These are phyloP conservation scores for Musca domestica DNA, from an alignment of 1,140 invertebrate species.

Conservation along the genomic window DNA sequence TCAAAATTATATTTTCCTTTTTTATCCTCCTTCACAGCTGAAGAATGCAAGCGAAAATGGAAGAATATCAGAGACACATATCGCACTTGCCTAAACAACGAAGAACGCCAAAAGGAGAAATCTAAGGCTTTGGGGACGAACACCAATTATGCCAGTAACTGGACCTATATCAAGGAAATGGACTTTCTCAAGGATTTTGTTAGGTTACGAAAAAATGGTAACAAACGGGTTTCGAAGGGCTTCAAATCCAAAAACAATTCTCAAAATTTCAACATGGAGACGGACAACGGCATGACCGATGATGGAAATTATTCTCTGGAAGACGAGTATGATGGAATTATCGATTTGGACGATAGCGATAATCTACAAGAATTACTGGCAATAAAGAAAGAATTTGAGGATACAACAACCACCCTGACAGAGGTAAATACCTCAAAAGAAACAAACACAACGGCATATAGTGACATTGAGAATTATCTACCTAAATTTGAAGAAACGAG, in stretches of 20 bases:
- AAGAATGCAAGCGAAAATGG: constrained; percentile 27
- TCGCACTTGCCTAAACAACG: constrained; percentile 25
- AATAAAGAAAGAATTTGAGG: constrained; percentile 29
- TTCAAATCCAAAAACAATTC: too few species aligned
- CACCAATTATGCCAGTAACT: not conserved
- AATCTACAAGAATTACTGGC: too few species aligned
- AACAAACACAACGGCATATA: too few species aligned
- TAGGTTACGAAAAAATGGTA: not conserved
- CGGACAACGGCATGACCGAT: constrained; percentile 8
- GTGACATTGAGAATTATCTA: too few species aligned
- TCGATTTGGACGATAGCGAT: constrained; percentile 1
- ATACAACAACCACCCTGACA: too few species aligned
- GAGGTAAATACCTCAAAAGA: too few species aligned
- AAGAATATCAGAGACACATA: constrained; percentile 28
- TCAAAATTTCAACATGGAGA: not conserved
- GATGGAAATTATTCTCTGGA: not conserved
- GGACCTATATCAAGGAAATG: constrained; percentile 24
- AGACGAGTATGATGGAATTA: constrained; percentile 23
- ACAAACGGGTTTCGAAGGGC: not conserved
- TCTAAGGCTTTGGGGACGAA: not conserved
- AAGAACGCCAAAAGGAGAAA: constrained; percentile 1
- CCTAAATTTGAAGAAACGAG: too few species aligned
- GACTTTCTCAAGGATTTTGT: constrained; percentile 17
- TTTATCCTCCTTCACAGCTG: not conserved
- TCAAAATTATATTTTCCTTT: too few species aligned